Evolutionary conservation across 2,113 vertebrate species (phyloP), one percentile per base, ranked within the genome.

Genomic region (Peromyscus maniculatus): DNA sequence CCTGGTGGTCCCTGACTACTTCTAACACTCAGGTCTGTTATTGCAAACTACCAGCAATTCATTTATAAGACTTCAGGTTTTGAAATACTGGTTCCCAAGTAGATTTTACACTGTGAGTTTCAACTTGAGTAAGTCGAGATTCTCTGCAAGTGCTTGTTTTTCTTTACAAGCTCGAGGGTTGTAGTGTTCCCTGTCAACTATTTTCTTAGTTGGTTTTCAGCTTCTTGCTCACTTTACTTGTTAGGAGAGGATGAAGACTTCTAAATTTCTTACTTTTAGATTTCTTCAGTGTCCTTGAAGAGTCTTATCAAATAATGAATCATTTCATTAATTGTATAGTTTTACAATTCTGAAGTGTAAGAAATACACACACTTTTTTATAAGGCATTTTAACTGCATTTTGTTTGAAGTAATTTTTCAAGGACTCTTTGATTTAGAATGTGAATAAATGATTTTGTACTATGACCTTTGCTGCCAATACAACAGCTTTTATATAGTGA

Each of bases 301-400:
- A 87, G 93, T 67, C 16, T 96, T 16, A 82, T 78, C 87, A 77
- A 94, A 69, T 55, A 87, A 59, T 64, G 33, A 39, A 57, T 82
- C 66, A 89, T 97, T 97, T 39, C 72, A 96, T 21, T 28, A n/a
- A 87, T 10, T 95, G 22, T 93, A 8, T 5, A 89, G 4, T 0
- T 28, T 86, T 1, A 49, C 5, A 67, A 88, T 95, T 72, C 24
- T 86, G 31, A 83, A 94, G 28, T 52, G 0, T 49, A 2, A 97
- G 24, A 10, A 96, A 19, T 7, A 62, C 0, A 57, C 62, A 84
- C 24, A 96, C 33, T 95, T 62, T 69, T 72, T 66, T 19, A 86
- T 66, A 3, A 66, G 8, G 7, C 4, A 19, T 75, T 95, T 64
- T 46, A 55, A 64, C 67, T 52, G 1, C 16, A 52, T 59, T 97